These are phyloP conservation scores for Pelodiscus sinensis DNA, from an alignment of 2,113 vertebrate genomes.

Conservation along the genomic window DNA sequence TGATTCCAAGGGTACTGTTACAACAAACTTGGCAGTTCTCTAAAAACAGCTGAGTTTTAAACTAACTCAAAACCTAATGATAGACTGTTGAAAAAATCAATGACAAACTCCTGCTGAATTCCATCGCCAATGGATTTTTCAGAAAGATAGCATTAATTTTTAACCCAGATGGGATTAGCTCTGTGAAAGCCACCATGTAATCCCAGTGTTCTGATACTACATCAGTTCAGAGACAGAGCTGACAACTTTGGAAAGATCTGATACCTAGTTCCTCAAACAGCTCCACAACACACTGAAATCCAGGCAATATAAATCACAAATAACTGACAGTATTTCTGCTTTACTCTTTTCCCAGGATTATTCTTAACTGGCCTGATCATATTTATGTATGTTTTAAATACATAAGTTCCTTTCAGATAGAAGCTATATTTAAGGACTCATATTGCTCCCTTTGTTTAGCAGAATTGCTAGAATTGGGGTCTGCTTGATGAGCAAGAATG, in stretches of 20 bases:
- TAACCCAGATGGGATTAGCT: not conserved
- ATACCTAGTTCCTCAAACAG: not conserved
- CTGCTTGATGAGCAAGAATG: not conserved
- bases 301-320: fast-evolving
- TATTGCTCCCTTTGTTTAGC: not conserved
- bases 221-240: not conserved
- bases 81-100: not conserved
- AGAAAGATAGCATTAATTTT: not conserved
- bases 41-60: not conserved
- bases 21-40: not conserved
- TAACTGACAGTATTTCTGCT: not conserved
- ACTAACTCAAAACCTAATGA: not conserved
- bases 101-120: not conserved
- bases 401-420: not conserved
- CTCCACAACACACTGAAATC: not conserved
- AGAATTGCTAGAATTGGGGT: not conserved
- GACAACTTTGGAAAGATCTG: not conserved
- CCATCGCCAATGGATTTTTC: not conserved
- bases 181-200: not conserved
- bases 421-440: not conserved
- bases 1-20: not conserved
- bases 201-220: not conserved
- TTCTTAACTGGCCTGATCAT: not conserved
- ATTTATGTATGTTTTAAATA: not conserved
- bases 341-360: not conserved